These are phyloP conservation scores for Drosophila kepulauana DNA, from an alignment of 1,140 invertebrate genomes.

Conservation along the genomic window DNA sequence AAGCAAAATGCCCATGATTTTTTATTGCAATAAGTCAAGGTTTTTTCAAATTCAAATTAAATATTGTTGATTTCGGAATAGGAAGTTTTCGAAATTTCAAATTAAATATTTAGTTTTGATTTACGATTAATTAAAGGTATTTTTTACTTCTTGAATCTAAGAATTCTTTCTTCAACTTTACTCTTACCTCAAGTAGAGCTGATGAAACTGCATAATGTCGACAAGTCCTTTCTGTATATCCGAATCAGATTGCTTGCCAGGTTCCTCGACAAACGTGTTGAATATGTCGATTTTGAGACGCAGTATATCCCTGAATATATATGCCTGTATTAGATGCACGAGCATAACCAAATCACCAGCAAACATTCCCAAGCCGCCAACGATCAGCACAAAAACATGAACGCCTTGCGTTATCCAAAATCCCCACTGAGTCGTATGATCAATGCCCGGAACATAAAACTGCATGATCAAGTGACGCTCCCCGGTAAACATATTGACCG, in stretches of 20 bases:
- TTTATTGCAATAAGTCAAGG: too few species aligned
- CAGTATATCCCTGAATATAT: constrained; percentile 49
- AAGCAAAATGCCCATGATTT: too few species aligned
- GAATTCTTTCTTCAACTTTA: too few species aligned
- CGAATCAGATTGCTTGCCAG: background rate
- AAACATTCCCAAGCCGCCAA: constrained; percentile 51
- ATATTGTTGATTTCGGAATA: too few species aligned
- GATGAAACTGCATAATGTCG: constrained; percentile 58
- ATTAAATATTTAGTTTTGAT: too few species aligned
- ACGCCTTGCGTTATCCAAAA: constrained; percentile 35
- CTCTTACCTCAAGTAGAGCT: constrained; percentile 45
- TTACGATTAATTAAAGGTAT: too few species aligned
- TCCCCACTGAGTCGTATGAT: constrained; percentile 33
- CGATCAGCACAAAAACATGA: background rate
- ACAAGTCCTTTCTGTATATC: constrained; percentile 5
- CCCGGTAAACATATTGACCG: background rate
- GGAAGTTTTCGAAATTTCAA: too few species aligned
- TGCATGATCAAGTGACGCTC: constrained; percentile 32
- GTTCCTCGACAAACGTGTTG: constrained; percentile 10
- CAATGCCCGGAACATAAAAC: constrained; percentile 52
- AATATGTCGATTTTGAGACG: constrained; percentile 39
- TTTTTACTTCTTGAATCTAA: too few species aligned
- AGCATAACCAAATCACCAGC: constrained; percentile 53
- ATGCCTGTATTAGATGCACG: constrained; percentile 39
- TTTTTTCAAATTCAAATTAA: too few species aligned